These are phyloP conservation scores for Isotomurus palustris DNA, from an alignment of 2,888 invertebrate genomes.

Conservation along the genomic window DNA sequence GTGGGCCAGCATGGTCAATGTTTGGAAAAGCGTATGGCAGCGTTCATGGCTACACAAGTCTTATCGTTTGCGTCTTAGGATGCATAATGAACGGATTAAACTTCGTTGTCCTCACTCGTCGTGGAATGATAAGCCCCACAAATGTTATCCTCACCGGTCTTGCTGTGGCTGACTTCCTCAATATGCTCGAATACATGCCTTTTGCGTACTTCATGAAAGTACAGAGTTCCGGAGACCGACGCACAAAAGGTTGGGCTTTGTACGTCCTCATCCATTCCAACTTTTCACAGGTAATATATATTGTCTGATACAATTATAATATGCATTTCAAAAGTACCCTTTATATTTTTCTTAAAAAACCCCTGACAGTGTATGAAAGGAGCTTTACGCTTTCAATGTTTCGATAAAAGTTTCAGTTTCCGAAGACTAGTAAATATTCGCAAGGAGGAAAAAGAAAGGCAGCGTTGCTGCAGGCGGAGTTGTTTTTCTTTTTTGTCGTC, in stretches of 20 bases:
- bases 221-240: constrained; percentile 49
- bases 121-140: constrained; percentile 86
- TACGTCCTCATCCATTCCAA: constrained; percentile 87
- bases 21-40: constrained; percentile 1
- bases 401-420: neutral
- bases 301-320: too few relatives aligned
- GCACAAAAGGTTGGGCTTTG: constrained; percentile 68
- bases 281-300: constrained; percentile 70
- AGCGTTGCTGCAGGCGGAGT: too few relatives aligned
- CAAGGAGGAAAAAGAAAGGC: too few relatives aligned
- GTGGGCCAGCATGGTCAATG: neutral
- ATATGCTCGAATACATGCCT: constrained; percentile 91
- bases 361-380: too few relatives aligned
- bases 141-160: constrained; percentile 85
- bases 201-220: constrained; percentile 70
- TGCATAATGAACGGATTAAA: constrained; percentile 87
- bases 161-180: constrained; percentile 87
- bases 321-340: too few relatives aligned
- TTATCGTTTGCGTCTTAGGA: constrained; percentile 83
- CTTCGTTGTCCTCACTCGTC: constrained; percentile 79
- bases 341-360: too few relatives aligned
- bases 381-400: too few relatives aligned
- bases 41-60: constrained; percentile 66
- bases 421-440: too few relatives aligned
- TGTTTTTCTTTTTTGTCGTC: too few relatives aligned